Percentiles rank a stretch among this genome's conserved stretches.
Evolutionary conservation across 2,888 invertebrate genomes (phyloP).

Genomic region (Melanophora roralis): DNA sequence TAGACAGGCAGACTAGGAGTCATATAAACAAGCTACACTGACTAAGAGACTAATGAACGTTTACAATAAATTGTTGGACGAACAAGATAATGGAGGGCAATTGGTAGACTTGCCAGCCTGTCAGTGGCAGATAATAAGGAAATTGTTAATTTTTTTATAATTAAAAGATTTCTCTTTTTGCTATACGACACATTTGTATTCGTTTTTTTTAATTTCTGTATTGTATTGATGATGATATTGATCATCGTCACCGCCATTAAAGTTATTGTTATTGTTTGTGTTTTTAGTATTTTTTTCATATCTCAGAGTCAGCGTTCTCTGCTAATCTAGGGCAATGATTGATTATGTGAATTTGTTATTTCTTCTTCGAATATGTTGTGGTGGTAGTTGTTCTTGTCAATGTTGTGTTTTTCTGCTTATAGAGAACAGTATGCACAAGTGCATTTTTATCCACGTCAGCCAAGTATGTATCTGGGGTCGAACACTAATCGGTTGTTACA

Average conservation of each 20-base stretch:
- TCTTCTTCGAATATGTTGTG: not conserved
- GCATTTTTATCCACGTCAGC: constrained; percentile 26
- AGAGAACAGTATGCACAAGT: constrained; percentile 42
- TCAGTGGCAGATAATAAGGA: constrained; percentile 53
- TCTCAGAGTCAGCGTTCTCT: constrained; percentile 40
- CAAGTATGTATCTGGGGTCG: too few species aligned
- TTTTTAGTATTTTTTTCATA: constrained; percentile 14
- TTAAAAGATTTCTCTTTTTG: constrained; percentile 36
- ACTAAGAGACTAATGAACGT: constrained; percentile 13
- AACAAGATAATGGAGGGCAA: constrained; percentile 25
- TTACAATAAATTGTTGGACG: constrained; percentile 11
- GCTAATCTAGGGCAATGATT: constrained; percentile 59
- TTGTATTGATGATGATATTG: constrained; percentile 13
- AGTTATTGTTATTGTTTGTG: constrained; percentile 26
- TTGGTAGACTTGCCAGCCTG: constrained; percentile 52
- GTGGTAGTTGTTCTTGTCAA: constrained; percentile 17
- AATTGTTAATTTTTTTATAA: constrained; percentile 52
- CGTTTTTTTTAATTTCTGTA: not conserved
- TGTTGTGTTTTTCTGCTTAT: not conserved
- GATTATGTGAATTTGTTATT: constrained; percentile 50
- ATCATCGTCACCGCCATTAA: constrained; percentile 12
- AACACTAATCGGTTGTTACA: too few species aligned
- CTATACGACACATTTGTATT: not conserved
- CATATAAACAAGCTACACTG: not conserved
- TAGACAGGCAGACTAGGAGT: constrained; percentile 4